phyloP scores from a whole-genome alignment of 2,113 vertebrate genomes.

The Meles meles region DNA sequence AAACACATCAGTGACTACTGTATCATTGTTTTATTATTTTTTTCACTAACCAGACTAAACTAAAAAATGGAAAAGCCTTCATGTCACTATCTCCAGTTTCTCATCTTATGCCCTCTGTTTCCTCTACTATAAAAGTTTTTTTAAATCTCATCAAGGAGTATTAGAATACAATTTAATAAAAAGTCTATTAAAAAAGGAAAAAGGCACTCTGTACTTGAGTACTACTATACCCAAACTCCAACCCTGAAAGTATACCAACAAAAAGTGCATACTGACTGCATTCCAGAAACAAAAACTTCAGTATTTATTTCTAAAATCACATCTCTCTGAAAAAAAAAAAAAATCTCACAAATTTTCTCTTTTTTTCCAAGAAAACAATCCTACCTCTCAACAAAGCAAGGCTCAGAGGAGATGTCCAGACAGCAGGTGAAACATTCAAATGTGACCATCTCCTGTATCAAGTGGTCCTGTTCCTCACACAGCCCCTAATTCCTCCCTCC shows the following conservation, averaged over 20 bases:
- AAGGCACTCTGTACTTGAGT: not conserved
- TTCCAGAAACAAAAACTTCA: not conserved
- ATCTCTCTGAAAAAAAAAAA: not conserved
- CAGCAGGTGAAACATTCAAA: rapidly evolving
- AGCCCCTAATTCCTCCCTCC: too few species aligned
- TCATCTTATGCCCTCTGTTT: not conserved
- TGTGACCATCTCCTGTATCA: not conserved
- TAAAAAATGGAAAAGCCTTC: not conserved
- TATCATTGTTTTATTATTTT: not conserved
- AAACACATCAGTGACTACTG: not conserved
- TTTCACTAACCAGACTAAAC: not conserved
- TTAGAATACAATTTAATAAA: not conserved
- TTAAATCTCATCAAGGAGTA: not conserved
- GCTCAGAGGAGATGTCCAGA: not conserved
- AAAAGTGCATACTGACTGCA: not conserved
- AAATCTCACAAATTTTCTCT: not conserved
- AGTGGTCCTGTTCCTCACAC: rapidly evolving
- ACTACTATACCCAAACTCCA: not conserved
- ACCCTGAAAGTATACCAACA: not conserved
- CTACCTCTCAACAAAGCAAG: not conserved
- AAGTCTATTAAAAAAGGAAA: not conserved
- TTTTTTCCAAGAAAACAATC: not conserved
- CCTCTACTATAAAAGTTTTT: not conserved
- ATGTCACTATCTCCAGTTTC: not conserved
- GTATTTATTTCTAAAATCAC: not conserved